Evolutionary conservation across 2,113 vertebrate genomes (phyloP).

Genomic region (Corvus cornix): DNA sequence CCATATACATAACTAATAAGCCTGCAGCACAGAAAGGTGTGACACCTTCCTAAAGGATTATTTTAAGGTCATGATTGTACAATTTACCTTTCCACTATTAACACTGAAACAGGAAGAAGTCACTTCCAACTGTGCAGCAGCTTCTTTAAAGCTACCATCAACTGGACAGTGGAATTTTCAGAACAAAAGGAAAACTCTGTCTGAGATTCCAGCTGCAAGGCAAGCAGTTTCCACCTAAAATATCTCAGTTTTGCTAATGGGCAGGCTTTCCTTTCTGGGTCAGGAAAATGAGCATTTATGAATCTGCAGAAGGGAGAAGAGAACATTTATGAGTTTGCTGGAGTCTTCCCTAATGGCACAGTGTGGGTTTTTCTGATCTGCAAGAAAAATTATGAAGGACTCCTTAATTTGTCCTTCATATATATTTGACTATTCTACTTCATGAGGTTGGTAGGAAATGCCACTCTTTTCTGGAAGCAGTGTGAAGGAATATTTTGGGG

Average conservation of each 20-base stretch:
- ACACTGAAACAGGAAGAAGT: not conserved
- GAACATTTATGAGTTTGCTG: not conserved
- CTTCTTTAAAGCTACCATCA: not conserved
- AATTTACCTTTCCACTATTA: not conserved
- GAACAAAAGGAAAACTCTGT: not conserved
- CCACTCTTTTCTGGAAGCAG: not conserved
- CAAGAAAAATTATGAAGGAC: not conserved
- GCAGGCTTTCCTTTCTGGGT: not conserved
- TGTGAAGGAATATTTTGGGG: not conserved
- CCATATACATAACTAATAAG: not conserved
- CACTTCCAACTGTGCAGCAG: not conserved
- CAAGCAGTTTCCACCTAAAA: not conserved
- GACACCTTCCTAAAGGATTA: not conserved
- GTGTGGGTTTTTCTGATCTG: not conserved
- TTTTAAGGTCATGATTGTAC: not conserved
- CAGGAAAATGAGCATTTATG: not conserved
- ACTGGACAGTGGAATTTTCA: not conserved
- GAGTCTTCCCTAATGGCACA: not conserved
- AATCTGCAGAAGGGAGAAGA: not conserved
- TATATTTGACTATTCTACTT: not conserved
- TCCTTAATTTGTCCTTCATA: not conserved
- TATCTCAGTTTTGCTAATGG: not conserved
- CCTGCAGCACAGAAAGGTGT: not conserved
- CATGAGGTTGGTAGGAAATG: not conserved
- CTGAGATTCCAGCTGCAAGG: not conserved